Percentiles rank a stretch among this genome's conserved stretches.
phyloP scores from a whole-genome alignment of 2,888 invertebrate species.

The Smittia aterrima region DNA sequence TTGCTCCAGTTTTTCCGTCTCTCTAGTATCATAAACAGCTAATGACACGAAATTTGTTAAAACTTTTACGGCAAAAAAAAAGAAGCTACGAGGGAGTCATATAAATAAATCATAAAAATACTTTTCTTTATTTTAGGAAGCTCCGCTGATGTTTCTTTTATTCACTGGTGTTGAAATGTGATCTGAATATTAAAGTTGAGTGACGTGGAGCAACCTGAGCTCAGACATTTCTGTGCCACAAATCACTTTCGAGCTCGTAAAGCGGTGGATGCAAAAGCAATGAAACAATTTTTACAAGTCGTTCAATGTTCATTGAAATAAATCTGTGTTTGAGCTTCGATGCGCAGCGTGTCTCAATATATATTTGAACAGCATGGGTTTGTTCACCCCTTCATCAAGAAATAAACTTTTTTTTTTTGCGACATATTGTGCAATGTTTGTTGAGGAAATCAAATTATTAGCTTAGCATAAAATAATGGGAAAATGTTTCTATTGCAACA shows the following conservation, averaged over 20 bases:
- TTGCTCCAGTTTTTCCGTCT: conserved; percentile 29
- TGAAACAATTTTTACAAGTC: not conserved
- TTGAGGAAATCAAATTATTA: no score
- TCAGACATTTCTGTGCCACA: not conserved
- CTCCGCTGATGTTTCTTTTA: conserved; percentile 40
- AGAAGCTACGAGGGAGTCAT: conserved; percentile 23
- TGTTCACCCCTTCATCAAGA: not conserved
- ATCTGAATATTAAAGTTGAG: conserved; percentile 30
- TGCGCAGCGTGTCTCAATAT: not conserved
- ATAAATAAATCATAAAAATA: conserved; percentile 37
- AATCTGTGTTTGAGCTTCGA: not conserved
- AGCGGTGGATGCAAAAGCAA: not conserved
- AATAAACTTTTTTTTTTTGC: not conserved
- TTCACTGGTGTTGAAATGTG: conserved; percentile 33
- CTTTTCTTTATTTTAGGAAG: conserved; percentile 10
- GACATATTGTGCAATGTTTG: not conserved
- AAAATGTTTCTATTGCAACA: no score
- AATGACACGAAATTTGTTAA: conserved; percentile 41
- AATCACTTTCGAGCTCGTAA: not conserved
- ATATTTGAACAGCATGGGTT: not conserved
- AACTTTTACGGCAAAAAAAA: conserved; percentile 28
- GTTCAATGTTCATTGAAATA: not conserved
- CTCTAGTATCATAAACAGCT: conserved; percentile 39
- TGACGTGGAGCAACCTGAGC: conserved; percentile 16
- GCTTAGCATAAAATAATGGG: no score